Conservation (phyloP, 2,113 vertebrate genomes). For the Tupaia chinensis region DNA sequence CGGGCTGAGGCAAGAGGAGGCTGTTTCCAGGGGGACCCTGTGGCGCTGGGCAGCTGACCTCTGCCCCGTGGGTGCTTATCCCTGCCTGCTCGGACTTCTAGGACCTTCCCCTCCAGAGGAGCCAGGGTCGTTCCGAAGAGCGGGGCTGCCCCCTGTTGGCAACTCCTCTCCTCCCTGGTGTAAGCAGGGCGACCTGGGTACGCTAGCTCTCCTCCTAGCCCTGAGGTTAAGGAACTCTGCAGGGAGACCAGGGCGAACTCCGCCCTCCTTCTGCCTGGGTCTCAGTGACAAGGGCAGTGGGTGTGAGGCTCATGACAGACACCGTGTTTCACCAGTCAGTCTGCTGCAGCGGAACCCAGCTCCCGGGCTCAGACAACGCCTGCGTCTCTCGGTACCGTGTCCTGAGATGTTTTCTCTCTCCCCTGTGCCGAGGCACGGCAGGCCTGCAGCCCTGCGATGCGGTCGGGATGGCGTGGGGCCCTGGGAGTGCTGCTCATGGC, state of each 20-base stretch:
- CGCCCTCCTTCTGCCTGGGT: too few relatives aligned
- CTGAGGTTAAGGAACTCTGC: fast-evolving
- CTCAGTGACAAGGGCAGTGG: neutral
- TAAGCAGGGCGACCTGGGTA: neutral
- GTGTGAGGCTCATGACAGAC: neutral
- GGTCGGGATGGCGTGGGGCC: too few relatives aligned
- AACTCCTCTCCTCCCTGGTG: neutral
- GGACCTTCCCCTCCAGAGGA: neutral
- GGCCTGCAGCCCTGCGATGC: neutral
- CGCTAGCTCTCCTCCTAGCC: fast-evolving
- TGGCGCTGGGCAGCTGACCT: fast-evolving
- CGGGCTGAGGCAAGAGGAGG: fast-evolving
- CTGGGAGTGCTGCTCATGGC: too few relatives aligned
- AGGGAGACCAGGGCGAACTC: too few relatives aligned
- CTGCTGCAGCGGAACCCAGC: neutral
- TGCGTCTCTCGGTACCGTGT: neutral
- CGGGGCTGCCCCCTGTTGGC: constrained; percentile 56
- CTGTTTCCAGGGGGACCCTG: neutral
- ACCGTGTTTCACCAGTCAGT: neutral
- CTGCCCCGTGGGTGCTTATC: fast-evolving
- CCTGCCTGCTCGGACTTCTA: too few relatives aligned
- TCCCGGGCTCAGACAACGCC: neutral
- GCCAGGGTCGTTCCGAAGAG: neutral
- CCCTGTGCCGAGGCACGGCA: neutral
- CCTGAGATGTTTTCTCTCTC: neutral